Conservation (phyloP, 1,140 invertebrate species). For the Dinoponera quadriceps region DNA sequence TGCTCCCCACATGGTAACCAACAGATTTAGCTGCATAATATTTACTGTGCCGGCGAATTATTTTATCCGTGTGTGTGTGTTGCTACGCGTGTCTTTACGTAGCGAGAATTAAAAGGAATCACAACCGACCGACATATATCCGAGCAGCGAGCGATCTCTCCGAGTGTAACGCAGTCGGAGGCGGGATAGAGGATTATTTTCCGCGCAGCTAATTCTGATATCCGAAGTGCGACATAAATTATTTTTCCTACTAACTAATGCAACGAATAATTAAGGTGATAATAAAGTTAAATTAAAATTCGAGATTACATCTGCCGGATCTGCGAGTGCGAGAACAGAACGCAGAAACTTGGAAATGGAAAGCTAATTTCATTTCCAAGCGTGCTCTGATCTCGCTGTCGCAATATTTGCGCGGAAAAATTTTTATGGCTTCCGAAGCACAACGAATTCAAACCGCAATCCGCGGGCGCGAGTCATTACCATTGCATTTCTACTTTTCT, state of each 20-base stretch:
- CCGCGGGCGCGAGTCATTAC: conserved; percentile 30
- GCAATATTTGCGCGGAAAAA: conserved; percentile 52
- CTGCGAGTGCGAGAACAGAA: conserved; percentile 19
- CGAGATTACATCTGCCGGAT: conserved; percentile 44
- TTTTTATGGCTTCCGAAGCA: conserved; percentile 48
- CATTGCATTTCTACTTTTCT: conserved; percentile 27
- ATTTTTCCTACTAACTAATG: conserved; percentile 50
- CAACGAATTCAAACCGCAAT: conserved; percentile 56
- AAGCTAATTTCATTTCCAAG: conserved; percentile 59
- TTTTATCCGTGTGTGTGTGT: too few species aligned
- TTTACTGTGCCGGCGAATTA: too few species aligned
- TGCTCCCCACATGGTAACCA: too few species aligned
- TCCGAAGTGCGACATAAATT: conserved; percentile 37
- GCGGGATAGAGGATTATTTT: conserved; percentile 17
- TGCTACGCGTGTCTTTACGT: background rate
- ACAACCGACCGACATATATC: background rate
- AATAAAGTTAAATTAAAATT: conserved; percentile 59
- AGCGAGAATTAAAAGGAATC: conserved; percentile 7
- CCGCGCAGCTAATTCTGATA: conserved; percentile 37
- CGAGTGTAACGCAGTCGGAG: conserved; percentile 15
- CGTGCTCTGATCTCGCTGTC: conserved; percentile 50
- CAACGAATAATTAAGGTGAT: conserved; percentile 56
- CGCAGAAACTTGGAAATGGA: conserved; percentile 50
- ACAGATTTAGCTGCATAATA: too few species aligned
- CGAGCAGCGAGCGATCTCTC: background rate